A percentile compares a stretch with the other conserved stretches of the same genome.
phyloP scores from a whole-genome alignment of 2,113 vertebrate species.

The Phycodurus eques region DNA sequence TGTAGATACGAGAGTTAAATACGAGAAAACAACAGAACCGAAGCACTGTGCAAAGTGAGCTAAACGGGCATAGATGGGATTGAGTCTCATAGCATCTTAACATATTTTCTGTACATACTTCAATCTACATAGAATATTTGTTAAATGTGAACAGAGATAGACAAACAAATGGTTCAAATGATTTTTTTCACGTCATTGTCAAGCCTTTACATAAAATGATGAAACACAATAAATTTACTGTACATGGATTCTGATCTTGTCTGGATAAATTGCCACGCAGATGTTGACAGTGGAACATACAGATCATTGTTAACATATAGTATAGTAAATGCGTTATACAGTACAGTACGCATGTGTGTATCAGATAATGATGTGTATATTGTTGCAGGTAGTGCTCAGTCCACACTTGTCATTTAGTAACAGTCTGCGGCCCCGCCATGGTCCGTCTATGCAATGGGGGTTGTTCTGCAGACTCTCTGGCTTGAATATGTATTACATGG shows the following conservation, averaged over 20 bases:
- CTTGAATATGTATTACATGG: conserved; percentile 24
- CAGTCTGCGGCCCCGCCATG: conserved; percentile 60
- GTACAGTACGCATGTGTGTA: conserved; percentile 10
- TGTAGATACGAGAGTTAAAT: conserved; percentile 53
- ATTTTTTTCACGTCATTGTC: conserved; percentile 39
- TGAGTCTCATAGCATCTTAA: conserved; percentile 47
- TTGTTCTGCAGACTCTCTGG: conserved; percentile 34
- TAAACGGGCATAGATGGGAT: conserved; percentile 50
- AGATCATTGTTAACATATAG: conserved; percentile 60
- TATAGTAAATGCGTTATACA: not conserved
- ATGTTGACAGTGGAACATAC: conserved; percentile 58
- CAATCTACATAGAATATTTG: not conserved
- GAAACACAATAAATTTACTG: conserved; percentile 57
- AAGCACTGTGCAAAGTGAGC: conserved; percentile 67
- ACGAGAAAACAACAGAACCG: conserved; percentile 59
- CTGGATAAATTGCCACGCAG: conserved; percentile 59
- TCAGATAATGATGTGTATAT: conserved; percentile 26
- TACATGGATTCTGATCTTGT: conserved; percentile 46
- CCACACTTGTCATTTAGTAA: conserved; percentile 35
- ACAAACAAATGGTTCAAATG: conserved; percentile 9
- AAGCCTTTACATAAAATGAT: conserved; percentile 40
- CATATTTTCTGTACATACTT: conserved; percentile 61
- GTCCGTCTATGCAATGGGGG: conserved; percentile 34
- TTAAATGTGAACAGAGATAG: conserved; percentile 21
- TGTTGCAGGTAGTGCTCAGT: conserved; percentile 43